phyloP scores from a whole-genome alignment of 2,888 invertebrate genomes.

The Tridacna crocea region DNA sequence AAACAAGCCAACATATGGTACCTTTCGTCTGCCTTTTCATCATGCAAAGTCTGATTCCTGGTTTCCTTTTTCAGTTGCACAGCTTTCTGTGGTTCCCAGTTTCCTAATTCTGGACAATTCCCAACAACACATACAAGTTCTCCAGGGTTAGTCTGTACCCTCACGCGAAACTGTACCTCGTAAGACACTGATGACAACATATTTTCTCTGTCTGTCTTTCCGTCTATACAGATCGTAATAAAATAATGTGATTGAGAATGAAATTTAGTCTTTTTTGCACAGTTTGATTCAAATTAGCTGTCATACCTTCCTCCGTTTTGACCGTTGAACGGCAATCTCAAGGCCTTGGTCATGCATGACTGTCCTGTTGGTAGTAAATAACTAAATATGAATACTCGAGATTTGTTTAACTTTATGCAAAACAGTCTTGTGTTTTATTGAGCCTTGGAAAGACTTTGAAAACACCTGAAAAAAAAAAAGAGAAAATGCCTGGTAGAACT shows the following conservation, averaged over 20 bases:
- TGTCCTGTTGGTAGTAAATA: background rate
- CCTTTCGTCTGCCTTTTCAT: background rate
- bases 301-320: background rate
- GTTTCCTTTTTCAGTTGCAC: constrained; percentile 45
- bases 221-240: background rate
- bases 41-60: background rate
- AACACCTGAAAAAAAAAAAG: too few species aligned
- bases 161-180: constrained; percentile 50
- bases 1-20: too few species aligned
- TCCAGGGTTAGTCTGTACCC: constrained; percentile 58
- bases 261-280: background rate
- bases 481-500: too few species aligned
- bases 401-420: too few species aligned
- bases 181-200: constrained; percentile 30
- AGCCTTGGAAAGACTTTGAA: too few species aligned
- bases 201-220: background rate
- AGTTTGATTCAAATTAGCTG: background rate
- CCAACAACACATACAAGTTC: constrained; percentile 71
- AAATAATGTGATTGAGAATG: background rate
- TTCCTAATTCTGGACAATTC: constrained; percentile 63
- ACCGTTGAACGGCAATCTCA: background rate
- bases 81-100: constrained; percentile 67
- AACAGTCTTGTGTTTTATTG: too few species aligned
- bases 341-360: background rate
- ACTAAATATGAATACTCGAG: too few species aligned